phyloP scores from a whole-genome alignment of 2,888 invertebrate genomes.

The Andrena hattorfiana region DNA sequence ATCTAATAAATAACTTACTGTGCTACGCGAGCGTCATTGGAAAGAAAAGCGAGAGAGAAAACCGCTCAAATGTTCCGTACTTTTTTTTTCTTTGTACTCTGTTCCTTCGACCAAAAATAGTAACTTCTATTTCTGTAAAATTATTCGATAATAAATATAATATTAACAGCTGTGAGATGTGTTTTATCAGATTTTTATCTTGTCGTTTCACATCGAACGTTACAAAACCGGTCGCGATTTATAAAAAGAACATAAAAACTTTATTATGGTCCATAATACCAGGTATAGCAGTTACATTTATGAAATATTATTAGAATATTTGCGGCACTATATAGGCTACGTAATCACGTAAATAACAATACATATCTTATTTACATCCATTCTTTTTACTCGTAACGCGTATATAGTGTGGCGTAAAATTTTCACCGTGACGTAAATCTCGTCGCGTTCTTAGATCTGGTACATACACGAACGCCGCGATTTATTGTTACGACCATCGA shows the following conservation, averaged over 20 bases:
- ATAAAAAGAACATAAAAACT: slow-evolving; percentile 81
- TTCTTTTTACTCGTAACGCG: slow-evolving; percentile 4
- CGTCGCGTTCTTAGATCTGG: not conserved
- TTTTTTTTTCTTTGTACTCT: slow-evolving; percentile 26
- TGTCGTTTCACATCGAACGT: not conserved
- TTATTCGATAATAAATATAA: slow-evolving; percentile 29
- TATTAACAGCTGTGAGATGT: slow-evolving; percentile 14
- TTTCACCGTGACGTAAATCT: slow-evolving; percentile 4
- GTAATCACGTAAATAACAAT: slow-evolving; percentile 51
- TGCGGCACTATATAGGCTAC: slow-evolving; percentile 44
- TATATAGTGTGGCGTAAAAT: slow-evolving; percentile 6
- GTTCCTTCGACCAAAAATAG: slow-evolving; percentile 25
- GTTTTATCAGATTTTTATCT: slow-evolving; percentile 15
- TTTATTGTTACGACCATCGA: slow-evolving; percentile 19
- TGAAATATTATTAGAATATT: slow-evolving; percentile 60
- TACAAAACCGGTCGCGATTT: slow-evolving; percentile 13
- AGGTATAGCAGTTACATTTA: slow-evolving; percentile 75
- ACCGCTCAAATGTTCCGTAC: slow-evolving; percentile 18
- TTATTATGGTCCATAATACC: slow-evolving; percentile 79
- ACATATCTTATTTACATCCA: slow-evolving; percentile 44
- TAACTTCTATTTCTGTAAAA: slow-evolving; percentile 30
- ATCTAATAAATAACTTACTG: slow-evolving; percentile 72
- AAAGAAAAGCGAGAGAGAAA: not conserved
- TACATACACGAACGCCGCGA: not conserved
- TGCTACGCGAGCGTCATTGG: slow-evolving; percentile 12